Evolutionary conservation across 2,888 invertebrate species (phyloP).

Genomic region (Anthrax anthrax): DNA sequence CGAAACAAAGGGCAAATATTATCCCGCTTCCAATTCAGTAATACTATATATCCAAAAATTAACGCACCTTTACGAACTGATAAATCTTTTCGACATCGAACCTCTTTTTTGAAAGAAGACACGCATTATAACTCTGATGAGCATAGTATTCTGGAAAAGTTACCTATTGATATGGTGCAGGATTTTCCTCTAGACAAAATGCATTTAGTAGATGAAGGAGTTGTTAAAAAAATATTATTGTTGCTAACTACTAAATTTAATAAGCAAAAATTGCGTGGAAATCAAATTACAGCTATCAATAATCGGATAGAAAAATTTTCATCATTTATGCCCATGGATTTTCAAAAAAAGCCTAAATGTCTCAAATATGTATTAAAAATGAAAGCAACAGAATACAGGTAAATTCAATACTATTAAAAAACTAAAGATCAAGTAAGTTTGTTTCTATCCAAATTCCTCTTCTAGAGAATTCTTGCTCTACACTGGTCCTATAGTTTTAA

Average conservation of each 20-base stretch:
- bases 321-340: neutral
- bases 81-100: neutral
- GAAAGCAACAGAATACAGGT: neutral
- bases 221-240: neutral
- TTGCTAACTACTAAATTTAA: neutral
- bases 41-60: neutral
- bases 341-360: slow-evolving; percentile 1
- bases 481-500: neutral
- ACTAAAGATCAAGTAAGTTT: too few species aligned
- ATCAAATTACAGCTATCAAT: neutral
- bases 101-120: neutral
- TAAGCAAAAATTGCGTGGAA: neutral
- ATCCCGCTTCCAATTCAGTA: neutral
- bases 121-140: neutral
- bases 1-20: neutral
- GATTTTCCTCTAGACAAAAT: neutral
- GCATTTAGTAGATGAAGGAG: neutral
- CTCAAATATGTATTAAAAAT: neutral
- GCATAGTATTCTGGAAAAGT: neutral
- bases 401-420: too few species aligned
- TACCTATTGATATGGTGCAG: neutral
- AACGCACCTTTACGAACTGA: neutral
- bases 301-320: neutral
- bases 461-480: neutral
- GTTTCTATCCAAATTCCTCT: neutral